These are phyloP conservation scores for Dasyprocta punctata DNA, from an alignment of 2,113 vertebrate species.

Conservation along the genomic window DNA sequence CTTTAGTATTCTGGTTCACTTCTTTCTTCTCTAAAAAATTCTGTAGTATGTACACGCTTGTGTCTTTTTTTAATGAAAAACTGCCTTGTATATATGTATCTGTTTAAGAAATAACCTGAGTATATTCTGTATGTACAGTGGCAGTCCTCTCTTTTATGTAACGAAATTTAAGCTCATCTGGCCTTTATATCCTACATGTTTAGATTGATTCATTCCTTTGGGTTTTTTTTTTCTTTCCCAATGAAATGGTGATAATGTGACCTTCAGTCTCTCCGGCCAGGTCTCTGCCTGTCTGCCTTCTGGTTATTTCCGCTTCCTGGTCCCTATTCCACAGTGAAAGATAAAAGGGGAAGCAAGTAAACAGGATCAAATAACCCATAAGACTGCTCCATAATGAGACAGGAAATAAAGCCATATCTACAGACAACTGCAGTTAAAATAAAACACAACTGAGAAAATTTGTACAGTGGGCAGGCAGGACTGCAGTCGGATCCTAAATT, in stretches of 20 bases:
- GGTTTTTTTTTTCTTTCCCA: too few species aligned
- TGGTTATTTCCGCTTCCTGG: background rate
- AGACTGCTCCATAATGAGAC: background rate
- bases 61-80: background rate
- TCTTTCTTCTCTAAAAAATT: background rate
- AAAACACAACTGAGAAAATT: background rate
- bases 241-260: background rate
- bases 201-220: background rate
- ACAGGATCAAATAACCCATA: conserved; percentile 37
- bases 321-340: background rate
- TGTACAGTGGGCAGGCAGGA: background rate
- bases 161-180: background rate
- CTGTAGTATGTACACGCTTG: background rate
- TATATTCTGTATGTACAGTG: background rate
- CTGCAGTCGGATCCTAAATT: background rate
- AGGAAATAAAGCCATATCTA: background rate
- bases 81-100: background rate
- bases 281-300: background rate
- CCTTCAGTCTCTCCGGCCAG: background rate
- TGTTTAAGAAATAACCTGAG: background rate
- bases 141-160: background rate
- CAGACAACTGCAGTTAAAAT: background rate
- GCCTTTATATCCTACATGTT: background rate
- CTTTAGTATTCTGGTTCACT: background rate
- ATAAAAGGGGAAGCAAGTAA: conserved; percentile 3